Evolutionary conservation across 1,140 invertebrate species (phyloP).

Genomic region (Leptopilina clavipes): DNA sequence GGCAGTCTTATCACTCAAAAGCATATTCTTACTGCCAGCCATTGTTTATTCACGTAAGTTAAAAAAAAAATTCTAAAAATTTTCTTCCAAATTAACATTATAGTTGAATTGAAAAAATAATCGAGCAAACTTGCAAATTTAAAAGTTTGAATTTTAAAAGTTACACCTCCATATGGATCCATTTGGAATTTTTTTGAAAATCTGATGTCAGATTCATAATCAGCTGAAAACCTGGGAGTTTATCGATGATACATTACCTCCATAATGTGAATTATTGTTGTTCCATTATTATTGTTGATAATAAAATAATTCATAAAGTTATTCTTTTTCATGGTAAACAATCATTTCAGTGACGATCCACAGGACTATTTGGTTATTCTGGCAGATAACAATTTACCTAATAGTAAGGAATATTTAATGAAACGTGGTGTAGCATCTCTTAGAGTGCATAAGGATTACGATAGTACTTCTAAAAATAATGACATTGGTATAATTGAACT

Average conservation of each 20-base stretch:
- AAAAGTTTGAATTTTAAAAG: too few species aligned
- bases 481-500: constrained; percentile 88
- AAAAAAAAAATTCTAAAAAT: too few species aligned
- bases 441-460: constrained; percentile 81
- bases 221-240: too few species aligned
- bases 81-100: too few species aligned
- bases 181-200: too few species aligned
- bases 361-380: constrained; percentile 68
- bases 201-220: too few species aligned
- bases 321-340: constrained; percentile 40
- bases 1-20: constrained; percentile 80
- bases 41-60: constrained; percentile 77
- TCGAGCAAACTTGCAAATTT: too few species aligned
- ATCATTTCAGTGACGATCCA: constrained; percentile 71
- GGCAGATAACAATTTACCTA: constrained; percentile 70
- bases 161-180: too few species aligned
- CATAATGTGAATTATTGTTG: too few species aligned
- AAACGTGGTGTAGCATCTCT: constrained; percentile 70
- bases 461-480: constrained; percentile 83
- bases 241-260: too few species aligned
- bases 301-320: not conserved
- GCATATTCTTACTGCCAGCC: constrained; percentile 78
- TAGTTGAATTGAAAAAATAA: too few species aligned
- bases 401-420: constrained; percentile 58
- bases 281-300: too few species aligned